Base-by-base conservation (phyloP, 1,140 invertebrate genomes). In the Rhagoletis pomonella region DNA sequence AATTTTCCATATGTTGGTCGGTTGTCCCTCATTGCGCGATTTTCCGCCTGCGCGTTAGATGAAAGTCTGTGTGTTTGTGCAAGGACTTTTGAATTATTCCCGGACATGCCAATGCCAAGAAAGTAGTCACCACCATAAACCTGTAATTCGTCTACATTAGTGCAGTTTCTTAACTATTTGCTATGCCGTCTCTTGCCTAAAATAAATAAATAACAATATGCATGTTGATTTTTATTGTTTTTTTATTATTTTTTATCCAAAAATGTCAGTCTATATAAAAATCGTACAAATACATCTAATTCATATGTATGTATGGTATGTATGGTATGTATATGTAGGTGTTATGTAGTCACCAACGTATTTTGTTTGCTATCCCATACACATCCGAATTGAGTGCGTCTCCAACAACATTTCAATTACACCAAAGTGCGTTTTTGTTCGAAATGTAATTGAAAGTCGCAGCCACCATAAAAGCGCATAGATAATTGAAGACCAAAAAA, bases 261-360 rank as follows among this genome's bases (percentile, higher is more conserved):
- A 90, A 90, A 90, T 90, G 89, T 90, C 90, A 90, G 90, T 90
- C 90, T 90, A 90, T 90, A 90, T 90, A 90, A 90, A 86, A 86
- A 86, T 86, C 85, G 62, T 86, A 86, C 85, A 86, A 86, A 86
- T 86, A 86, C 62, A 62, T 86, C 29, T 65, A 55, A 17, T 58
- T 55, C 47, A 81, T 81, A 55, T 81, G 47, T 47, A 55, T 81
- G 47, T 81, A 81, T 81, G 73, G 73, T 81, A 81, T 81, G 29
- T 81, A 55, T 81, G 47, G 47, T 47, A 55, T 81, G 47, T 81
- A 81, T 81, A 81, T 81, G 55, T 81, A 81, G 73, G n/a, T 81
- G 47, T 81, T 81, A 81, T 81, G 44, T 81, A 81, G 55, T 81
- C 73, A 81, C 29, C 29, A 29, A 29, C n/a, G 73, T 81, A 81